Evolutionary conservation across 2,113 vertebrate genomes (phyloP), one percentile per base, ranked within the genome.

Genomic region (Cavia aperea): DNA sequence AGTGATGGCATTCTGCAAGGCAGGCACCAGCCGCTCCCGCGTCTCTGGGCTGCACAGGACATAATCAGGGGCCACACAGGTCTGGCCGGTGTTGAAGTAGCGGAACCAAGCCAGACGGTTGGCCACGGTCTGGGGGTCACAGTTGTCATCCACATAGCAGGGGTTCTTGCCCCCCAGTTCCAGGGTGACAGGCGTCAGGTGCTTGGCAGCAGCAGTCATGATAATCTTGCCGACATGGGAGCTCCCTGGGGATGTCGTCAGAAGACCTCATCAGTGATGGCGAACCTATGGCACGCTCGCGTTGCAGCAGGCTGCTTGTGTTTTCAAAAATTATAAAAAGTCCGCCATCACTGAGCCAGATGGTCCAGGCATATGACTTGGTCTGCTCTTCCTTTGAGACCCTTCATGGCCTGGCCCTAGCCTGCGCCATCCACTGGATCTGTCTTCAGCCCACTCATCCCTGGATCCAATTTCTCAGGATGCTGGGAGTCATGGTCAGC

Each of bases 151-250:
- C 78, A 99, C 97, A 0, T 99, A 97, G 93, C 99, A 99, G 15
- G 99, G 99, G 97, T 98, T 98, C 97, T 99, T 99, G 60, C 99
- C 98, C 1, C 99, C 99, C 93, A 99, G 97, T 97, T 99, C 99
- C 97, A 99, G 97, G 0, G 98, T 99, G 94, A 99, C 90, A 0
- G 99, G 99, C 0, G 98, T 98, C 93, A 99, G 94, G 94, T 99
- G 97, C 86, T 98, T 93, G 0, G 98, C 96, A 0, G 99, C 99
- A 0, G 99, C 98, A 0, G 96, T 93, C 96, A 99, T 98, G n/a
- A 99, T 49, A 0, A 95, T 89, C 95, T 46, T 98, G 13, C 97
- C 98, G 18, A 98, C 96, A 0, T 1, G 46, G 54, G 93, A 1
- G 72, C 93, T 97, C 75, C 97, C 98, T 97, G 95, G 0, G 54